A percentile compares a stretch with the other conserved stretches of the same genome.
Evolutionary conservation across 2,797 vertebrate species (phyloP).

Genomic region (Bryconaethiops microstoma): DNA sequence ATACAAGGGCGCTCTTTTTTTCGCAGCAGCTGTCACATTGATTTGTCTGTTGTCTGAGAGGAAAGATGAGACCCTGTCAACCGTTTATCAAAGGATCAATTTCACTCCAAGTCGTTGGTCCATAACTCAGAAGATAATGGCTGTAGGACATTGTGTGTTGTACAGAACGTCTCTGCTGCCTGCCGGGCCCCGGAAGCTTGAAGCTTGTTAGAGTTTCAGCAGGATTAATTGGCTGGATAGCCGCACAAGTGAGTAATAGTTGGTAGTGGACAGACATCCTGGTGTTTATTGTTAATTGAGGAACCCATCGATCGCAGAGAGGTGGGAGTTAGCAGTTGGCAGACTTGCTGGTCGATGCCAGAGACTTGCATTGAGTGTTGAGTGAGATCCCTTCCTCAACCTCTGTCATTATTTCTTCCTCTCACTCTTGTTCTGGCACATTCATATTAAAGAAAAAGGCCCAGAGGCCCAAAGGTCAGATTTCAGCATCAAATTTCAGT

Average conservation of each 20-base stretch:
- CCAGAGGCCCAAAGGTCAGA: background rate
- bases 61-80: slow-evolving; percentile 51
- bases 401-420: background rate
- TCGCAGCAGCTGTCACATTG: slow-evolving; percentile 43
- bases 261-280: slow-evolving; percentile 47
- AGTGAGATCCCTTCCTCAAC: slow-evolving; percentile 31
- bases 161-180: slow-evolving; percentile 23
- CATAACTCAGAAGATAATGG: slow-evolving; percentile 59
- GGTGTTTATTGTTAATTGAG: slow-evolving; percentile 59
- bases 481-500: background rate
- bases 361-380: slow-evolving; percentile 22
- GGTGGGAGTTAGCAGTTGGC: slow-evolving; percentile 37
- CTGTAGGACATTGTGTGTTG: slow-evolving; percentile 31
- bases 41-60: slow-evolving; percentile 53
- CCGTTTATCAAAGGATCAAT: slow-evolving; percentile 56
- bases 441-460: slow-evolving; percentile 16
- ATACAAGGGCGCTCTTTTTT: slow-evolving; percentile 6
- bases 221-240: slow-evolving; percentile 59
- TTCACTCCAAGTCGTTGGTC: slow-evolving; percentile 43
- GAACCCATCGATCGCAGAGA: slow-evolving; percentile 50
- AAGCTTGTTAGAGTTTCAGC: slow-evolving; percentile 53
- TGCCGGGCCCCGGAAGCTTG: slow-evolving; percentile 39
- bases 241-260: slow-evolving; percentile 53
- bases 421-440: background rate
- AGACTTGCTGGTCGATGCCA: slow-evolving; percentile 35